Conservation (phyloP, 2,113 vertebrate genomes). For the Ictalurus punctatus region DNA sequence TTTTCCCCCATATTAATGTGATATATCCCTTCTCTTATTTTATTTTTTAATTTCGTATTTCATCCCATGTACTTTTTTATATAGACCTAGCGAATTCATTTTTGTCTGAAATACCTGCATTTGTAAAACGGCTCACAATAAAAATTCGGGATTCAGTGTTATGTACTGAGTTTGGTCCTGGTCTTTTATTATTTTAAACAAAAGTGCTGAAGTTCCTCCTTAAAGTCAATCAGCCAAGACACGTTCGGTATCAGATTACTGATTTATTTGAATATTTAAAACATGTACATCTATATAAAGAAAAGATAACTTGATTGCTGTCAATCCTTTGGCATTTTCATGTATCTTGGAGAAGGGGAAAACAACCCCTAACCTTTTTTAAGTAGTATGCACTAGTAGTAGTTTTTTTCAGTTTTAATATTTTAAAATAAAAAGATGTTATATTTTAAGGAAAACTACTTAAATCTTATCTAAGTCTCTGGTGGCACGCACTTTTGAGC, state of each 20-base stretch:
- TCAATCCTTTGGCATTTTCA: too few relatives aligned
- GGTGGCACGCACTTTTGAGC: not conserved
- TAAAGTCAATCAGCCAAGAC: not conserved
- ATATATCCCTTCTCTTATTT: not conserved
- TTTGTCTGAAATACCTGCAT: constrained; percentile 36
- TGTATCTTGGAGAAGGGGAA: not conserved
- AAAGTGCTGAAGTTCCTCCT: not conserved
- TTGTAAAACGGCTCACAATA: constrained; percentile 53
- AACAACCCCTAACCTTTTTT: not conserved
- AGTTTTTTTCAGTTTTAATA: not conserved
- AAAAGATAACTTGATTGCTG: too few relatives aligned
- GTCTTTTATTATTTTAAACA: not conserved
- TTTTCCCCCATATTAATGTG: constrained; percentile 34
- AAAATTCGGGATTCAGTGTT: constrained; percentile 50
- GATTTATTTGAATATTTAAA: not conserved
- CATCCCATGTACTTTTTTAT: constrained; percentile 46
- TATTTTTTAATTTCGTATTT: constrained; percentile 37
- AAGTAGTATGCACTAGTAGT: too few relatives aligned
- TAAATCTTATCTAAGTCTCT: not conserved
- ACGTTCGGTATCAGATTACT: not conserved
- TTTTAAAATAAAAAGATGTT: not conserved
- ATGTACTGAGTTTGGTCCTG: not conserved
- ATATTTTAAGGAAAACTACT: not conserved
- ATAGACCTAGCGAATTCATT: constrained; percentile 36
- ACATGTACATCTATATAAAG: not conserved